Evolutionary conservation across 2,113 vertebrate genomes (phyloP).

Genomic region (Hoplias malabaricus): DNA sequence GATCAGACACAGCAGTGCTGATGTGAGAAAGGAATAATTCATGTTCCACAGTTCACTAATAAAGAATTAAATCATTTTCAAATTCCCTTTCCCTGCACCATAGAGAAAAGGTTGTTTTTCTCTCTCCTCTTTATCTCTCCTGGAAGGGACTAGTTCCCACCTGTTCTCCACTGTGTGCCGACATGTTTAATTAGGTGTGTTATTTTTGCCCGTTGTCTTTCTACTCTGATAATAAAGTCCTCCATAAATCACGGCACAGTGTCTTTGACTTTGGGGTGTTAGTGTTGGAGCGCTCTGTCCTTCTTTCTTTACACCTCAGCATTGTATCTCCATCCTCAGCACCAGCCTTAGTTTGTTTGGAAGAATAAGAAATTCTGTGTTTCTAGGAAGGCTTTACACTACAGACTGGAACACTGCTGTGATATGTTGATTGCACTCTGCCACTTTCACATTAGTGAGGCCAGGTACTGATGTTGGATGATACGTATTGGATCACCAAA

Average conservation of each 20-base stretch:
- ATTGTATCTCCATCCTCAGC: constrained; percentile 29
- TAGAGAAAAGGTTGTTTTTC: not conserved
- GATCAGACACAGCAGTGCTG: not conserved
- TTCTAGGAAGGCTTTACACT: too few species aligned
- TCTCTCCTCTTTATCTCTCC: constrained; percentile 9
- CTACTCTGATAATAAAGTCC: constrained; percentile 66
- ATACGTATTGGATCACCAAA: too few species aligned
- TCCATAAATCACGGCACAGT: constrained; percentile 69
- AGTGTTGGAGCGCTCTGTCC: constrained; percentile 64
- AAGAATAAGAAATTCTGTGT: too few species aligned
- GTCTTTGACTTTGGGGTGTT: constrained; percentile 65
- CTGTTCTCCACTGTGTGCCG: constrained; percentile 61
- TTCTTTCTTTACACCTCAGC: constrained; percentile 59
- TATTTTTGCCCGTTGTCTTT: constrained; percentile 67
- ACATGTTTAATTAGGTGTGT: constrained; percentile 63
- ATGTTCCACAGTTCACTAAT: not conserved
- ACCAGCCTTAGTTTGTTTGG: too few species aligned
- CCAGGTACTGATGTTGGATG: too few species aligned
- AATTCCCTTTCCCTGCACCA: not conserved
- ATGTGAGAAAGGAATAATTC: not conserved
- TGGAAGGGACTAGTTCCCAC: constrained; percentile 42
- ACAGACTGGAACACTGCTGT: too few species aligned
- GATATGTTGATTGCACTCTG: too few species aligned
- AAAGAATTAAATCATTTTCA: constrained; percentile 1
- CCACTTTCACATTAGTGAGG: too few species aligned